Evolutionary conservation across 2,113 vertebrate genomes (phyloP), one percentile per base, ranked within the genome.

Genomic region (Eurystomus gularis): DNA sequence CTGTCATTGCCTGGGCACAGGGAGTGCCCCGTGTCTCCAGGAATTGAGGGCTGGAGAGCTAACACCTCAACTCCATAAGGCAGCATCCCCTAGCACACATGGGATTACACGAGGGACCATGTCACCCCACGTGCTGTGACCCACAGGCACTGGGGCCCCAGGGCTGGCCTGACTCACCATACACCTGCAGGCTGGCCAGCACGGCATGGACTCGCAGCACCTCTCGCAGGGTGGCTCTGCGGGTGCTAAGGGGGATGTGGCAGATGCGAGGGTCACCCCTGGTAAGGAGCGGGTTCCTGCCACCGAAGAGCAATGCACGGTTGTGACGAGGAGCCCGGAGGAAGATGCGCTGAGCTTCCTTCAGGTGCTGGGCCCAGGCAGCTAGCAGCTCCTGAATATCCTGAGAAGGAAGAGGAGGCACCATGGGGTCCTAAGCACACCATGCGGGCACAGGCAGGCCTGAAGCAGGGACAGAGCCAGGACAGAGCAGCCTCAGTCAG

Each of bases 151-250:
- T 3, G 13, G 39, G 68, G 28, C 16, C 23, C 13, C 2, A 6
- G 19, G 39, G 12, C 79, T 25, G n/a, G 58, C 31, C 82, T 2
- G 11, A 62, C 97, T 98, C 88, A 99, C 99, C 98, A 5, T 99
- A 98, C 58, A 99, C 69, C n/a, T 98, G 98, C 90, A 99, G 46
- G 3, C 97, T 98, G 85, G 99, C 98, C 88, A 99, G 98, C 3
- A 84, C 48, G 24, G 95, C 24, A 0, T 99, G 98, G 18, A 99
- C 99, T 60, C 98, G 97, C 86, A 98, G 97, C 17, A 99, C 96
- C 94, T 99, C 99, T 29, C 93, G 93, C 97, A 99, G 99, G 8
- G 99, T 99, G 42, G 99, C 98, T 95, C 99, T 98, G 55, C 98
- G 98, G 33, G 99, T 99, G 95, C 97, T 79, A 29, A 99, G 98